A percentile compares a stretch with the other conserved stretches of the same genome.
Evolutionary conservation across 2,113 vertebrate genomes (phyloP).

Genomic region (Ranitomeya imitator): DNA sequence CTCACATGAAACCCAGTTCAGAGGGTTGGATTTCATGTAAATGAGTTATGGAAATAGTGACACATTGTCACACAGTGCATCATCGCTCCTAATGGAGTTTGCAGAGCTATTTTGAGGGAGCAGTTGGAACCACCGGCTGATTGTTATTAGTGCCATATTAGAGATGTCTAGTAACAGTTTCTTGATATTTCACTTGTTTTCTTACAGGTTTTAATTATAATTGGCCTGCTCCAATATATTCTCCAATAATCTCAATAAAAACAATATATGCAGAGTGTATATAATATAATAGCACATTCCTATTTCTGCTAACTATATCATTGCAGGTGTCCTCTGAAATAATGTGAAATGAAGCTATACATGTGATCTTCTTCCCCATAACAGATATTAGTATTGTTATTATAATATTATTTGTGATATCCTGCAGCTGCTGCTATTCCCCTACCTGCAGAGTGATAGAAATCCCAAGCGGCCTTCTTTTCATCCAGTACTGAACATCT

Average conservation of each 20-base stretch:
- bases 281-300: neutral
- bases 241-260: neutral
- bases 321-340: conserved; percentile 11
- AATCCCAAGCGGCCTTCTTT: conserved; percentile 49
- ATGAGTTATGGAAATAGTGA: too few species aligned
- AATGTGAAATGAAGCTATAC: neutral
- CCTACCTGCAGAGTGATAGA: conserved; percentile 56
- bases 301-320: neutral
- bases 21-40: too few species aligned
- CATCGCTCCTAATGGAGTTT: too few species aligned
- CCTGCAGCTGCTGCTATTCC: conserved; percentile 52
- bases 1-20: too few species aligned
- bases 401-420: conserved; percentile 51
- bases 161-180: neutral
- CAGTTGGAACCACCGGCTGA: too few species aligned
- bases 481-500: conserved; percentile 54
- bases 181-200: neutral
- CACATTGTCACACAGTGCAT: neutral
- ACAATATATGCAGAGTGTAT: neutral
- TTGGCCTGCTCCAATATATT: neutral
- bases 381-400: conserved; percentile 48
- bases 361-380: conserved; percentile 31
- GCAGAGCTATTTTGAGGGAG: neutral
- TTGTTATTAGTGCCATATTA: neutral
- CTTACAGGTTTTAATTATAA: neutral